Evolutionary conservation across 2,113 vertebrate genomes (phyloP).

Genomic region (Upupa epops): DNA sequence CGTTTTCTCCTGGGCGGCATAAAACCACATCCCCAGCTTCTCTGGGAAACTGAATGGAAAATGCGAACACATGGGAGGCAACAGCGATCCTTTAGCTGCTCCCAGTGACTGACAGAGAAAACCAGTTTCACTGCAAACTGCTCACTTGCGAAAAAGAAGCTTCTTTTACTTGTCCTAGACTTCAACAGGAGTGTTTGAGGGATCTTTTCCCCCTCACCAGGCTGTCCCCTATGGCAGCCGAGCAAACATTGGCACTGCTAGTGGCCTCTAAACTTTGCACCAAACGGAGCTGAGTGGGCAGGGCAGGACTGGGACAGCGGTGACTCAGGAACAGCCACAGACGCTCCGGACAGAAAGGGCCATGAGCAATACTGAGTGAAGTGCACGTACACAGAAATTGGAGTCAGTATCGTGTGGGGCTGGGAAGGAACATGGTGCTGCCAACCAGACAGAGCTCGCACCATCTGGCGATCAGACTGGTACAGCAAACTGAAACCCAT

Average conservation of each 20-base stretch:
- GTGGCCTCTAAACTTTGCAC: background rate
- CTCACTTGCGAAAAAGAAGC: background rate
- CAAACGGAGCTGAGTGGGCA: background rate
- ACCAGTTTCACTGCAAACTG: background rate
- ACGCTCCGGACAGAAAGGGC: background rate
- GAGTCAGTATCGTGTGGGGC: background rate
- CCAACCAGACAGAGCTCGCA: background rate
- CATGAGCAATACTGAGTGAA: background rate
- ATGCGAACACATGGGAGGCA: background rate
- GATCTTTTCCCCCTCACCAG: background rate
- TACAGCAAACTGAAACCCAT: background rate
- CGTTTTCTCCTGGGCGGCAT: background rate
- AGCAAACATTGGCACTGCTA: background rate
- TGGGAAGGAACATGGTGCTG: background rate
- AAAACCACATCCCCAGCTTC: background rate
- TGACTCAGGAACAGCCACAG: constrained; percentile 41
- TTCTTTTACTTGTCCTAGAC: background rate
- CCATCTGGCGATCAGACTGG: background rate
- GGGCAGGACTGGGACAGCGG: background rate
- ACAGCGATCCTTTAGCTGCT: background rate
- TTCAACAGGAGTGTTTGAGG: background rate
- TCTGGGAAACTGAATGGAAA: background rate
- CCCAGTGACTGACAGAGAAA: background rate
- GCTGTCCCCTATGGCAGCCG: background rate
- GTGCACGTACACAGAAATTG: background rate